These are phyloP conservation scores for Epizoanthus ramosus DNA, from an alignment of 92 coral and sea anemone species.

Conservation along the genomic window DNA sequence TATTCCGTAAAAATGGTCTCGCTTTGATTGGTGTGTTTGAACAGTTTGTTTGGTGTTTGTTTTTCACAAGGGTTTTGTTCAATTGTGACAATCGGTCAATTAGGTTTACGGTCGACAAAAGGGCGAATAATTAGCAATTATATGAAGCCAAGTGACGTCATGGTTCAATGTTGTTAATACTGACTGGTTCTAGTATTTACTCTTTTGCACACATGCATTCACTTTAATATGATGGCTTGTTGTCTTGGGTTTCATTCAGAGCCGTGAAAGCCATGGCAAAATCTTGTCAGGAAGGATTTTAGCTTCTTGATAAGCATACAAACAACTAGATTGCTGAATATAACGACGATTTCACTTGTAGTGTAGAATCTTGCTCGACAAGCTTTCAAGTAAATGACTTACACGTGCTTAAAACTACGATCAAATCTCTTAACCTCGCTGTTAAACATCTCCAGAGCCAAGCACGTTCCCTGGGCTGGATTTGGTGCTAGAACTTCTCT, in stretches of 20 bases:
- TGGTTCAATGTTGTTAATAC: conserved; percentile 41
- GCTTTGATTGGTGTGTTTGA: conserved; percentile 44
- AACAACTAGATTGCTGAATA: conserved; percentile 20
- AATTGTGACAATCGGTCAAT: conserved; percentile 39
- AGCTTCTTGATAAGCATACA: conserved; percentile 27
- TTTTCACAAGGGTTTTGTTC: conserved; percentile 34
- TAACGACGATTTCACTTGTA: background rate
- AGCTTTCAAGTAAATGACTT: conserved; percentile 27
- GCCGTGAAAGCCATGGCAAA: conserved; percentile 22
- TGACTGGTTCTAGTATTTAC: conserved; percentile 51
- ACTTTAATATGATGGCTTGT: conserved; percentile 31
- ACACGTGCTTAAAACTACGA: conserved; percentile 33
- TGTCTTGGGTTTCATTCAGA: conserved; percentile 56
- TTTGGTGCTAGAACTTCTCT: conserved; percentile 32
- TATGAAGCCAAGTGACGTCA: conserved; percentile 70
- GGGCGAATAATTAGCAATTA: conserved; percentile 70
- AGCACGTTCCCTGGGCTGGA: conserved; percentile 44
- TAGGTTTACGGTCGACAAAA: conserved; percentile 37
- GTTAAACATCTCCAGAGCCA: conserved; percentile 71
- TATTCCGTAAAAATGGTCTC: conserved; percentile 9
- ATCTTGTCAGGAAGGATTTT: conserved; percentile 37
- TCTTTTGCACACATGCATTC: conserved; percentile 57
- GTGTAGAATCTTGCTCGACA: conserved; percentile 12
- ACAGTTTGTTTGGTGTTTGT: conserved; percentile 33
- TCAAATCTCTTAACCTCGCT: conserved; percentile 57